phyloP scores from a whole-genome alignment of 2,888 invertebrate species.

The Nephrocerus scutellatus region DNA sequence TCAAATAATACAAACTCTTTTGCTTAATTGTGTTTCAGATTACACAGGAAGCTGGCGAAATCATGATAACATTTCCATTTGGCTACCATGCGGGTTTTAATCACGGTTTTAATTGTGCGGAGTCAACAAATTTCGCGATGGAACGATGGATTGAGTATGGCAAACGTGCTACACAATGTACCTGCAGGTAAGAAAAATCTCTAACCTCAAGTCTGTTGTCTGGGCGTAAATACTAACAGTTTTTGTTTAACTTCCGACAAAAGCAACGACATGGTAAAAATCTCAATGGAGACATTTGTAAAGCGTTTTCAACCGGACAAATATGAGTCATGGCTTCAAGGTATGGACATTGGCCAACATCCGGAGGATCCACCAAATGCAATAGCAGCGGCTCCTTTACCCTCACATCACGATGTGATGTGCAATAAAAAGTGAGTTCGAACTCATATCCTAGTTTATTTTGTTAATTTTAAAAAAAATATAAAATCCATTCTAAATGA shows the following conservation, averaged over 20 bases:
- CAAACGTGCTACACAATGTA: constrained; percentile 80
- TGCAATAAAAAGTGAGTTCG: constrained; percentile 70
- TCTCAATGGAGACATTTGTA: constrained; percentile 98
- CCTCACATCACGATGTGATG: constrained; percentile 69
- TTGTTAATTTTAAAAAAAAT: no score
- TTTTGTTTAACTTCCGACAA: constrained; percentile 4
- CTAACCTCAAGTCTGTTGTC: no score
- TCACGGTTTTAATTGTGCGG: constrained; percentile 97
- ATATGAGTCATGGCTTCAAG: constrained; percentile 85
- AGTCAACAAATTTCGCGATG: constrained; percentile 98
- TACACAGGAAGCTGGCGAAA: constrained; percentile 91
- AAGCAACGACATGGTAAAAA: constrained; percentile 91
- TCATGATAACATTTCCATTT: constrained; percentile 99
- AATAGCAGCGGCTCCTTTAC: constrained; percentile 70
- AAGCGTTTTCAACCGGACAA: constrained; percentile 83
- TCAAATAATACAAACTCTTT: constrained; percentile 1
- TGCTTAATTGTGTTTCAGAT: constrained; percentile 52
- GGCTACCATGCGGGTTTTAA: constrained; percentile 99
- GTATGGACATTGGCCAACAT: constrained; percentile 83
- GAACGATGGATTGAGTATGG: constrained; percentile 98
- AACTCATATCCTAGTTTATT: no score
- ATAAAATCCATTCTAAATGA: constrained; percentile 9
- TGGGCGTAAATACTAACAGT: no score
- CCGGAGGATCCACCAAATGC: constrained; percentile 75
- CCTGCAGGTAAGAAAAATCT: constrained; percentile 56